phyloP scores from a whole-genome alignment of 2,888 invertebrate genomes.

The Zelleria hepariella region DNA sequence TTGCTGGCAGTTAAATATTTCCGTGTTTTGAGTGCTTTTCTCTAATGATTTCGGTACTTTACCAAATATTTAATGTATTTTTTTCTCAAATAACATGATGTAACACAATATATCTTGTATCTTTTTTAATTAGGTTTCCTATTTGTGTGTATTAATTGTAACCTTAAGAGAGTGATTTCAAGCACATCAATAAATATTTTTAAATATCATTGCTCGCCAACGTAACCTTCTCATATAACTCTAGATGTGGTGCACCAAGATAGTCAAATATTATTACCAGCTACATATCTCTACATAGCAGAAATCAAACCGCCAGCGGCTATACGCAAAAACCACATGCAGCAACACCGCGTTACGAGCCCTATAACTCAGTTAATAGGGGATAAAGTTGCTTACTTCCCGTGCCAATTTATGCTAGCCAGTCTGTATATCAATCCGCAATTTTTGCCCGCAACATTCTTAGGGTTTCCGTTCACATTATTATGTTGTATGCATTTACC shows the following conservation, averaged over 20 bases:
- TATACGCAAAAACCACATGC: neutral
- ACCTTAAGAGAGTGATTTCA: too few relatives aligned
- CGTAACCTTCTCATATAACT: too few relatives aligned
- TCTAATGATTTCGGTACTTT: too few relatives aligned
- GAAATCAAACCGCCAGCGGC: neutral
- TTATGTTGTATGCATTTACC: constrained; percentile 49
- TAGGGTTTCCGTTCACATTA: constrained; percentile 19
- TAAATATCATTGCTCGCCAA: too few relatives aligned
- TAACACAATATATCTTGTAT: too few relatives aligned
- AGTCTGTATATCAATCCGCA: constrained; percentile 44
- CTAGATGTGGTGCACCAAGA: neutral
- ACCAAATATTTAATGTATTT: too few relatives aligned
- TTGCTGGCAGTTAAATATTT: too few relatives aligned
- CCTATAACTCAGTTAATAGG: neutral
- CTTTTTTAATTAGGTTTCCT: too few relatives aligned
- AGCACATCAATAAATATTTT: too few relatives aligned
- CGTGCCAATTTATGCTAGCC: neutral
- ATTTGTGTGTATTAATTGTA: too few relatives aligned
- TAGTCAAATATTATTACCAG: neutral
- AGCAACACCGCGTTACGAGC: neutral
- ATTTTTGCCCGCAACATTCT: constrained; percentile 26
- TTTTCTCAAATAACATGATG: too few relatives aligned
- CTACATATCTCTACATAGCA: neutral
- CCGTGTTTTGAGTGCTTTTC: too few relatives aligned
- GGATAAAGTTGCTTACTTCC: neutral